phyloP scores from a whole-genome alignment of 2,113 vertebrate species.

The Rhabdomys dilectus region DNA sequence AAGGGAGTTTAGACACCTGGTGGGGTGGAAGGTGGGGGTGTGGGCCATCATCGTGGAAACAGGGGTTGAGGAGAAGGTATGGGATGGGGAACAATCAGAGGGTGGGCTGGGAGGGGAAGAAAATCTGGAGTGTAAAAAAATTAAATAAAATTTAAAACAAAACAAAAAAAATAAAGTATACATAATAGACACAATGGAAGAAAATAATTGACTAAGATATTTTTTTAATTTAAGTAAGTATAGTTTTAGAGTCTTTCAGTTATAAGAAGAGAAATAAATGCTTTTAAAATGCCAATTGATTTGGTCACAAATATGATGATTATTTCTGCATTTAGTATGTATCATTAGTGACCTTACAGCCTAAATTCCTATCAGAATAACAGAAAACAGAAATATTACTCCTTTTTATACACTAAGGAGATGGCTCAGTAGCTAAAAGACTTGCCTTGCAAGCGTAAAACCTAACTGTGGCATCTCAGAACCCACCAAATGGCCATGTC shows the following conservation, averaged over 20 bases:
- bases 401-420: not conserved
- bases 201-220: not conserved
- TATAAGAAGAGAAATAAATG: not conserved
- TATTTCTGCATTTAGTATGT: slow-evolving; percentile 22
- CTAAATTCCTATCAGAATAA: slow-evolving; percentile 31
- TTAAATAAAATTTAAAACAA: too few relatives aligned
- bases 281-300: slow-evolving; percentile 11
- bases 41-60: too few relatives aligned
- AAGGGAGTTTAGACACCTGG: too few relatives aligned
- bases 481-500: too few relatives aligned
- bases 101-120: too few relatives aligned
- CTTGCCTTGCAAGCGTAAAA: not conserved
- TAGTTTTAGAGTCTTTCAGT: not conserved
- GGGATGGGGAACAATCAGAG: too few relatives aligned
- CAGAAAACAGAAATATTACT: not conserved
- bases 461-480: not conserved
- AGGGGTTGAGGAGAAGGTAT: too few relatives aligned
- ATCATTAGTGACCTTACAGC: not conserved
- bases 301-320: slow-evolving; percentile 4
- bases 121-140: too few relatives aligned
- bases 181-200: not conserved
- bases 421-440: not conserved
- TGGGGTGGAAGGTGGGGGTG: too few relatives aligned
- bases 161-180: not conserved
- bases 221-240: slow-evolving; percentile 15